phyloP scores from a whole-genome alignment of 92 coral and sea anemone species.

The Porites divaricata region DNA sequence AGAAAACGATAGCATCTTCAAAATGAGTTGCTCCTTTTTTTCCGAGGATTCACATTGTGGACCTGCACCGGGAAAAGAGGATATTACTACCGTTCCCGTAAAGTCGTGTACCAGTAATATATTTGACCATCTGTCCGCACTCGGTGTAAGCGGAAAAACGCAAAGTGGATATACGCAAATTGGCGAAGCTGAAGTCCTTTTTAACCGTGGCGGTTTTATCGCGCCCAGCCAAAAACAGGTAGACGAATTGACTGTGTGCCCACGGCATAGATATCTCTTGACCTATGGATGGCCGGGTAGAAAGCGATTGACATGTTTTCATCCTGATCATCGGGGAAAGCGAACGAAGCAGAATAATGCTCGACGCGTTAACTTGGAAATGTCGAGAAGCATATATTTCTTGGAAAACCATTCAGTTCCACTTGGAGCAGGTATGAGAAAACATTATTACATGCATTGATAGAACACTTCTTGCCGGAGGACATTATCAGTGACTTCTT shows the following conservation, averaged over 20 bases:
- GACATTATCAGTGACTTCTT: no score
- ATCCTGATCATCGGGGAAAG: slow-evolving; percentile 13
- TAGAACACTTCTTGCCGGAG: no score
- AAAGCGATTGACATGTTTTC: slow-evolving; percentile 8
- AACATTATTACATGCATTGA: not conserved
- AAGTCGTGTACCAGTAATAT: no score
- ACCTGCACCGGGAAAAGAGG: no score
- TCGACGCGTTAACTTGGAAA: slow-evolving; percentile 3
- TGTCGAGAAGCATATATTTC: slow-evolving; percentile 2
- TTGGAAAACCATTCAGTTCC: slow-evolving; percentile 4
- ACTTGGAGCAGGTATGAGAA: slow-evolving; percentile 12
- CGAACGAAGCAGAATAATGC: not conserved
- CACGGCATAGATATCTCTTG: not conserved
- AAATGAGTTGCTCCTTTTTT: no score
- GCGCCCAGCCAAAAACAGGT: not conserved
- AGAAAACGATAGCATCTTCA: no score
- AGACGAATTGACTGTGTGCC: slow-evolving; percentile 16
- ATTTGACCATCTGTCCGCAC: no score
- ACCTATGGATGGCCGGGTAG: slow-evolving; percentile 3
- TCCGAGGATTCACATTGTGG: no score
- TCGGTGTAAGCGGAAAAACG: slow-evolving; percentile 10
- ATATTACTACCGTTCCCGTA: no score
- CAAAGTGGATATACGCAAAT: not conserved
- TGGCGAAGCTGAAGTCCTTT: slow-evolving; percentile 17
- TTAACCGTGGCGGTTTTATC: slow-evolving; percentile 5